Percentiles rank a stretch among this genome's conserved stretches.
Conservation (phyloP, 2,888 invertebrate species). For the Athalia circularis region DNA sequence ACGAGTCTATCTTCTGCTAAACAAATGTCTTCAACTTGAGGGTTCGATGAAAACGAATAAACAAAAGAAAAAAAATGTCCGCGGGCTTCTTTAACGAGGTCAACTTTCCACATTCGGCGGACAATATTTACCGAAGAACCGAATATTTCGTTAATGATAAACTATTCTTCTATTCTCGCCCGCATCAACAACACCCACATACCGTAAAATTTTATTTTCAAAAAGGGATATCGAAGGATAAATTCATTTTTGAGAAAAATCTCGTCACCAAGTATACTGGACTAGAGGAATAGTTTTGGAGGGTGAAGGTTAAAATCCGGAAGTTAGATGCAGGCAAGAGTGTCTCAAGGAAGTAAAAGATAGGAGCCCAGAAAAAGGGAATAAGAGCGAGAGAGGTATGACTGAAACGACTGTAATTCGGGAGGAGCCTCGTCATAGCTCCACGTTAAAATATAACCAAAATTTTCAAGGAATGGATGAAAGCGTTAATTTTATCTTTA, state of each 20-base stretch:
- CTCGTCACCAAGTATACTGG: too few relatives aligned
- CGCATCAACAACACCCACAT: too few relatives aligned
- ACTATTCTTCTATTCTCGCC: too few relatives aligned
- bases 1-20: constrained; percentile 13
- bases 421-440: constrained; percentile 27
- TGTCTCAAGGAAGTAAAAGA: background rate
- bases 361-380: background rate
- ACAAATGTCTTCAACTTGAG: constrained; percentile 29
- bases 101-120: background rate
- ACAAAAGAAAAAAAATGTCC: too few relatives aligned
- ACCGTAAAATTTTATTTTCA: too few relatives aligned
- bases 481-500: constrained; percentile 45
- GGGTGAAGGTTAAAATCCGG: constrained; percentile 7
- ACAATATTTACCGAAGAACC: too few relatives aligned
- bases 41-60: too few relatives aligned
- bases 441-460: constrained; percentile 29
- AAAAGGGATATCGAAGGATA: too few relatives aligned
- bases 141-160: too few relatives aligned
- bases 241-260: too few relatives aligned
- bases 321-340: background rate
- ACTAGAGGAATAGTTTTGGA: too few relatives aligned
- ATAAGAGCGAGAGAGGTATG: background rate
- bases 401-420: constrained; percentile 29
- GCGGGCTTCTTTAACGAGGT: constrained; percentile 7
- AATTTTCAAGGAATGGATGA: constrained; percentile 34